Evolutionary conservation across 2,113 vertebrate species (phyloP), one percentile per base, ranked within the genome.

Genomic region (Scartelaos histophorus): DNA sequence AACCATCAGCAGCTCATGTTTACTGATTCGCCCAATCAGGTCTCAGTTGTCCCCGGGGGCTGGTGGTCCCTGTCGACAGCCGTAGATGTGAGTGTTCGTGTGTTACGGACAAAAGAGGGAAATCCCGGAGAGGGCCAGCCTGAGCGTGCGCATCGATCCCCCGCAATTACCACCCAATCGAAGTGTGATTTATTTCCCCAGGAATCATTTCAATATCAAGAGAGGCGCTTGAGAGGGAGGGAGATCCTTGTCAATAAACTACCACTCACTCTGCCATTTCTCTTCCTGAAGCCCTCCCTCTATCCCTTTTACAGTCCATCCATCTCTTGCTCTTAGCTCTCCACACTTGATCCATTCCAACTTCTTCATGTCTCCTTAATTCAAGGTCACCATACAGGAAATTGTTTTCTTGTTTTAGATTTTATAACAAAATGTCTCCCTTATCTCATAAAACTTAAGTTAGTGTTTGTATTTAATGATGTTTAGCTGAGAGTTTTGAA

Each of bases 121-220:
- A 76, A 86, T 93, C 78, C 92, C 94, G 84, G 91, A 88, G 90
- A 92, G 94, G 91, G 70, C 69, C 38, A 12, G 69, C 90, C 87
- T 77, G 82, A 84, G 74, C 60, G 68, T 46, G 82, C 92, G 94
- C 94, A 98, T 99, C 94, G 96, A 98, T 98, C 94, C 92, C 90
- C 93, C 90, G 95, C 97, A 98, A 98, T 99, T 99, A 98, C 95
- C 95, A 98, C 95, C 95, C 96, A 98, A 99, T 98, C 96, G 97
- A 98, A 98, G 97, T 95, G 95, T 98, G 97, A 98, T 99, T 98
- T 98, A 98, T 98, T 95, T 99, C 94, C 93, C 92, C 86, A 92
- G 94, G 95, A 98, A 98, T 98, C 95, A 95, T 98, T 98, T 96
- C 95, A 98, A 97, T 98, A 98, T 96, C 94, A 95, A 91, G 93